Conservation (phyloP, 2,888 invertebrate species). For the Ormia ochracea region DNA sequence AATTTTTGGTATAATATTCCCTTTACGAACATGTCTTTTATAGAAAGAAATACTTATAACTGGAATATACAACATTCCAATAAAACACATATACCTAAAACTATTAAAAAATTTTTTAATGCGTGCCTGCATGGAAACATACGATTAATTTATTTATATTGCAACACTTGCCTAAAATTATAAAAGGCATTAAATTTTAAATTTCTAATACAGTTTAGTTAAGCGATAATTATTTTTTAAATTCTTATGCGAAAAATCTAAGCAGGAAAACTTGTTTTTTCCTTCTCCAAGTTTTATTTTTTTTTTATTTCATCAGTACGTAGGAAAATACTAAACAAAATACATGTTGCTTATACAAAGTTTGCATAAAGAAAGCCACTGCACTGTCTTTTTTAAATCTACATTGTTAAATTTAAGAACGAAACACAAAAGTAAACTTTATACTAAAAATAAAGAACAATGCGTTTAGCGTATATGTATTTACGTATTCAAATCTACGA, state of each 20-base stretch:
- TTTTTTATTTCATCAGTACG: background rate
- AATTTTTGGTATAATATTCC: too few relatives aligned
- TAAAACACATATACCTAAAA: too few relatives aligned
- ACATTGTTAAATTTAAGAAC: background rate
- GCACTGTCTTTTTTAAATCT: background rate
- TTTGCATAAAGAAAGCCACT: background rate
- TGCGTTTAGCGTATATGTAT: background rate
- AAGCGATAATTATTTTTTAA: background rate
- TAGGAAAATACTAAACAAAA: background rate
- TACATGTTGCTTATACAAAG: slow-evolving; percentile 12
- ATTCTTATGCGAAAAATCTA: background rate
- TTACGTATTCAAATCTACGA: background rate
- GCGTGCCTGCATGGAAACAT: too few relatives aligned
- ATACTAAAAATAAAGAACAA: background rate
- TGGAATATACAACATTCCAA: too few relatives aligned
- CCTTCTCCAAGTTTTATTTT: slow-evolving; percentile 3
- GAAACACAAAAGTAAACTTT: too few relatives aligned
- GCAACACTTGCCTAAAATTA: slow-evolving; percentile 46
- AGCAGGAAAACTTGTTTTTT: slow-evolving; percentile 39
- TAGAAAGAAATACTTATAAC: too few relatives aligned
- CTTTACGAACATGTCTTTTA: too few relatives aligned
- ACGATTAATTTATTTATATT: background rate
- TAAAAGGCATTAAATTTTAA: background rate
- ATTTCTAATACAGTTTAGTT: background rate
- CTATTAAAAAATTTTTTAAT: too few relatives aligned